Conservation (phyloP, 2,888 invertebrate genomes). For the Sinhomidia bicolor region DNA sequence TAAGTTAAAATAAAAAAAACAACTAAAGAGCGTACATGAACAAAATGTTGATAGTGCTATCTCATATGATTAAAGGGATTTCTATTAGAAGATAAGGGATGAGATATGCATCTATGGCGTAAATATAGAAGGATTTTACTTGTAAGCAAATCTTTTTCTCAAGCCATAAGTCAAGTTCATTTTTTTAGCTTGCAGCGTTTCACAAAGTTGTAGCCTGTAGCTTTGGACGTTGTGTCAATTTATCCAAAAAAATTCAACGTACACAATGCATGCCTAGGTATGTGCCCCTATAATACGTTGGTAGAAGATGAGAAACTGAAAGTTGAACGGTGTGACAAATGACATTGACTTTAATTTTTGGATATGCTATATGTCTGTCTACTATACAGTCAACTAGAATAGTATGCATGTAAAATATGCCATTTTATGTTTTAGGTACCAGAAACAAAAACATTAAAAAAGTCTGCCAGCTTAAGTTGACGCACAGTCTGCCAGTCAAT, state of each 20-base stretch:
- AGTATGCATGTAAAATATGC: background rate
- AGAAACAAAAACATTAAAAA: too few species aligned
- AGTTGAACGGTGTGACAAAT: slow-evolving; percentile 1
- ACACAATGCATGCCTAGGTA: background rate
- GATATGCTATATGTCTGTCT: slow-evolving; percentile 10
- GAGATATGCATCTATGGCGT: background rate
- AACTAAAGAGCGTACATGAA: background rate
- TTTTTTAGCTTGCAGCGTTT: slow-evolving; percentile 47
- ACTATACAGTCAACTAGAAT: background rate
- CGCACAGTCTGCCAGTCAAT: too few species aligned
- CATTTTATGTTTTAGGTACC: too few species aligned
- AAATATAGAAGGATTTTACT: background rate
- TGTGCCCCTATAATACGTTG: background rate
- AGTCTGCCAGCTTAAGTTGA: too few species aligned
- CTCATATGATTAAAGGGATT: slow-evolving; percentile 11
- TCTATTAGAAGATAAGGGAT: background rate
- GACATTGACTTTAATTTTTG: slow-evolving; percentile 64
- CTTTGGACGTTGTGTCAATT: background rate
- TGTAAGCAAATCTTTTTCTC: background rate
- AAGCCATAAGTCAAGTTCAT: slow-evolving; percentile 21
- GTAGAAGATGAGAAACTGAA: slow-evolving; percentile 16
- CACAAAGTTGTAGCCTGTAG: background rate
- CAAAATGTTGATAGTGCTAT: background rate
- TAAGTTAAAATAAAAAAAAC: background rate
- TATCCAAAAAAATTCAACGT: background rate